Evolutionary conservation across 2,113 vertebrate species (phyloP).

Genomic region (Tyto alba): DNA sequence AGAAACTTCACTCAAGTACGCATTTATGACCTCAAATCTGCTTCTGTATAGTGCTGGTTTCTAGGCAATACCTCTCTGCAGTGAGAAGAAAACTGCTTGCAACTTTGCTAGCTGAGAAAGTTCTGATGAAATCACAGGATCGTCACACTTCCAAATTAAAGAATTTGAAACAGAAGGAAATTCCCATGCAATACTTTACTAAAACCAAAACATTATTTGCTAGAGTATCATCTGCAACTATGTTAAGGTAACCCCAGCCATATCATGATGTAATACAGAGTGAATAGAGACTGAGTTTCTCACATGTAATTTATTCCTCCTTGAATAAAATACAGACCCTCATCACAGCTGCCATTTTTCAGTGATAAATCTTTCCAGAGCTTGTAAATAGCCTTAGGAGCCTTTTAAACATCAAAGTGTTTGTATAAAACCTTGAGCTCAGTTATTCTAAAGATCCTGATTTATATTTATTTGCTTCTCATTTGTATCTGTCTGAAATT

Average conservation of each 20-base stretch:
- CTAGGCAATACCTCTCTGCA: background rate
- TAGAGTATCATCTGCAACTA: background rate
- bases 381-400: background rate
- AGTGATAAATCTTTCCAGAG: background rate
- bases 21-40: background rate
- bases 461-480: background rate
- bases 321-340: background rate
- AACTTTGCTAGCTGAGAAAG: background rate
- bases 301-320: background rate
- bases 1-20: background rate
- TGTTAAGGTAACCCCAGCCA: background rate
- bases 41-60: background rate
- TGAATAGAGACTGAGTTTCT: background rate
- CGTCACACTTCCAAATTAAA: background rate
- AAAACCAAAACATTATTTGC: background rate
- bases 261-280: background rate
- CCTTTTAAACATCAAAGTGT: background rate
- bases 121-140: background rate
- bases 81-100: background rate
- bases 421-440: background rate
- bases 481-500: background rate
- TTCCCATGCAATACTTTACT: background rate
- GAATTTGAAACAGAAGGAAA: background rate
- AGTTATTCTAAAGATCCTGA: background rate
- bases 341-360: background rate